These are phyloP conservation scores for Scelioninae gen. 1 DNA, from an alignment of 2,888 invertebrate species.

Conservation along the genomic window DNA sequence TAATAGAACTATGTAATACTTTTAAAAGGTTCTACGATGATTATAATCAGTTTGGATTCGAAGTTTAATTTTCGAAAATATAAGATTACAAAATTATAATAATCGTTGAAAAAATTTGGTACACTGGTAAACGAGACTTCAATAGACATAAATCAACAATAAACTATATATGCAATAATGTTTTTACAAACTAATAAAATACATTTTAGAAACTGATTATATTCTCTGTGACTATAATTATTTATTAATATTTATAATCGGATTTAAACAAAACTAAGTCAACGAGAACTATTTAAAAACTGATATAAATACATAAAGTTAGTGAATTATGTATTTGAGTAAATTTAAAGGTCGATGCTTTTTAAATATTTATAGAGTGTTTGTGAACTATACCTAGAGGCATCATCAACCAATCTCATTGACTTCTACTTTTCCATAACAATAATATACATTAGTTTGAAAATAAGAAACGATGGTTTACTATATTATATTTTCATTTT, in stretches of 20 bases:
- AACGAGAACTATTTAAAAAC: conserved; percentile 58
- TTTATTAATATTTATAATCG: conserved; percentile 29
- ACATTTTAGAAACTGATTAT: conserved; percentile 23
- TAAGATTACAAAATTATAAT: background rate
- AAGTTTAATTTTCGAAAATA: too few species aligned
- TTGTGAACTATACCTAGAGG: conserved; percentile 53
- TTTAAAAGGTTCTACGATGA: too few species aligned
- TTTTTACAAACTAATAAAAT: conserved; percentile 2
- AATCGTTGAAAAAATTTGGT: too few species aligned
- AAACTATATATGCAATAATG: conserved; percentile 4
- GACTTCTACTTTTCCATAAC: conserved; percentile 38
- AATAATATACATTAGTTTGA: background rate
- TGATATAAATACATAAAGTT: conserved; percentile 56
- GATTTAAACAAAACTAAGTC: conserved; percentile 51
- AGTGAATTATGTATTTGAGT: conserved; percentile 56
- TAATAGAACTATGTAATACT: too few species aligned
- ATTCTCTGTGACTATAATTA: background rate
- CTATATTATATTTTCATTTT: background rate
- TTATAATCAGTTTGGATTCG: too few species aligned
- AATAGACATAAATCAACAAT: background rate
- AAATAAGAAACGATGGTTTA: background rate
- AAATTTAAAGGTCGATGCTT: conserved; percentile 63
- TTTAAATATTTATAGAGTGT: conserved; percentile 66
- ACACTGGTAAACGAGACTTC: background rate
- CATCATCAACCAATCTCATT: conserved; percentile 53